Evolutionary conservation across 2,888 invertebrate species (phyloP).

Genomic region (Nomada ruficornis): DNA sequence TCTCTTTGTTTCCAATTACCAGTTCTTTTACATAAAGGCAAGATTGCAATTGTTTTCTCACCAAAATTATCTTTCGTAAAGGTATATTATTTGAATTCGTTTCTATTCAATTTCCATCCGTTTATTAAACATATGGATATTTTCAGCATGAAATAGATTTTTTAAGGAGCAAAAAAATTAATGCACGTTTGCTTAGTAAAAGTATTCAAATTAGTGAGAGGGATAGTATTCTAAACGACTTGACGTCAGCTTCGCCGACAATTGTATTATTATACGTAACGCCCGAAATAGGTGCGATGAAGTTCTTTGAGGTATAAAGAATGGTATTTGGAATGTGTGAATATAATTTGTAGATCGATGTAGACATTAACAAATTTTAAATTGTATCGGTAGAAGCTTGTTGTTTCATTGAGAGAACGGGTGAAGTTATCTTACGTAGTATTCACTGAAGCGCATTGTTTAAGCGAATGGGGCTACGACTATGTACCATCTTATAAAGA

Average conservation of each 20-base stretch:
- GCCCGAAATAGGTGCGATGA: not conserved
- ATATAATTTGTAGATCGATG: not conserved
- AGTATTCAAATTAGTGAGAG: not conserved
- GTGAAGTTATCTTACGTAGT: constrained; percentile 33
- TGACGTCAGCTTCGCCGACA: constrained; percentile 22
- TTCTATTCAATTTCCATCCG: not conserved
- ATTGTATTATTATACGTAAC: constrained; percentile 33
- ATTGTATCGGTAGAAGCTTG: constrained; percentile 12
- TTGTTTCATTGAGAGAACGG: not conserved
- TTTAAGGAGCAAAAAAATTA: constrained; percentile 33
- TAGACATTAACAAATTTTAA: not conserved
- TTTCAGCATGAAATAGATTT: constrained; percentile 38
- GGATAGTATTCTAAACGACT: constrained; percentile 16
- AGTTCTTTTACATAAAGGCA: constrained; percentile 8
- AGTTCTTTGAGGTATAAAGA: constrained; percentile 35
- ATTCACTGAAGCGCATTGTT: constrained; percentile 37
- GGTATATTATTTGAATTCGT: constrained; percentile 20
- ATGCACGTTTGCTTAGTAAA: constrained; percentile 16
- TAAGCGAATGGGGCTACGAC: constrained; percentile 40
- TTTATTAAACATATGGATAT: constrained; percentile 1
- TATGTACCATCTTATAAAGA: constrained; percentile 15
- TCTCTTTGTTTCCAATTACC: constrained; percentile 46
- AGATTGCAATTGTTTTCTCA: constrained; percentile 35
- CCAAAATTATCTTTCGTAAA: constrained; percentile 30
- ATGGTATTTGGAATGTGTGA: not conserved